phyloP scores from a whole-genome alignment of 2,113 vertebrate species.

The Notarius quadriscutis region DNA sequence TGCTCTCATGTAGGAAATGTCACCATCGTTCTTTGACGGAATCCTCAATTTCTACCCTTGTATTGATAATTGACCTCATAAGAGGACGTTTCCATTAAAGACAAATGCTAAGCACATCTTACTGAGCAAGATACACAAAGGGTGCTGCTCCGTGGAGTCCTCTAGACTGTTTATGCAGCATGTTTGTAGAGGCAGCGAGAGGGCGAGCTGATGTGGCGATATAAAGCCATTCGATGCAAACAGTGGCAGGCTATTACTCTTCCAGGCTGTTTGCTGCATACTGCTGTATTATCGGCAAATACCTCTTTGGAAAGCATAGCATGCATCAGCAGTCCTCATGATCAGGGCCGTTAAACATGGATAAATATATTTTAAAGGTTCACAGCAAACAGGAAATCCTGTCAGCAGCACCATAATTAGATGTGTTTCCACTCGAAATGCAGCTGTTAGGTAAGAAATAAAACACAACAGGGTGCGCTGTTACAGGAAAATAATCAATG shows the following conservation, averaged over 20 bases:
- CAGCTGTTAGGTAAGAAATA: not conserved
- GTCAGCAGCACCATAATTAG: conserved; percentile 18
- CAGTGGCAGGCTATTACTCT: conserved; percentile 23
- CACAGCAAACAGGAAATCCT: not conserved
- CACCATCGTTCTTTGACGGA: not conserved
- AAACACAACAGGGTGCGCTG: not conserved
- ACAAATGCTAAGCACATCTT: not conserved
- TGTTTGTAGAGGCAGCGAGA: conserved; percentile 17
- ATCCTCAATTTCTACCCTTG: conserved; percentile 1
- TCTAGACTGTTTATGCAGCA: conserved; percentile 30
- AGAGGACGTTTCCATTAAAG: not conserved
- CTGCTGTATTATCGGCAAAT: conserved; percentile 19
- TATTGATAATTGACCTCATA: conserved; percentile 3
- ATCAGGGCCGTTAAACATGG: conserved; percentile 18
- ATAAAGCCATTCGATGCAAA: conserved; percentile 27
- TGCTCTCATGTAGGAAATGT: not conserved
- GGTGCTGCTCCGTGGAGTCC: conserved; percentile 11
- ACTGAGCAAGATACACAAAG: not conserved
- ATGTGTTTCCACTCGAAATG: conserved; percentile 8
- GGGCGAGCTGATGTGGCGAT: conserved; percentile 38
- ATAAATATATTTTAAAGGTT: conserved; percentile 25
- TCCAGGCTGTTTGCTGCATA: conserved; percentile 3
- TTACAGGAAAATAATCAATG: not conserved
- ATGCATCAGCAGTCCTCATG: not conserved
- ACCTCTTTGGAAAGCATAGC: not conserved